These are phyloP conservation scores for Salticus scenicus DNA, from an alignment of 2,888 invertebrate species.

Conservation along the genomic window DNA sequence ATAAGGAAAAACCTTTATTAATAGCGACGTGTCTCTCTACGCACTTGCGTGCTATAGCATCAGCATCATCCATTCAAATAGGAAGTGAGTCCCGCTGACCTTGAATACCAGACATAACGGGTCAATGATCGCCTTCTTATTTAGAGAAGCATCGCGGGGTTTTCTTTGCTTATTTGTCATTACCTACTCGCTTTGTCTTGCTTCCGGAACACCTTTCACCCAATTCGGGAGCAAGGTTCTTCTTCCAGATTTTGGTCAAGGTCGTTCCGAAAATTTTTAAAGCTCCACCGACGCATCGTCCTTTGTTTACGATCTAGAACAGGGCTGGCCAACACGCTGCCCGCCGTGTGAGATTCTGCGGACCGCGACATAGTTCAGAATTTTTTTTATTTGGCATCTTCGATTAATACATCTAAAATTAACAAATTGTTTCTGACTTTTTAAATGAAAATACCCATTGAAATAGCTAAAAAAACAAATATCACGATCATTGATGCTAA, in stretches of 20 bases:
- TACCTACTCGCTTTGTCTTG: neutral
- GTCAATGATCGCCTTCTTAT: conserved; percentile 34
- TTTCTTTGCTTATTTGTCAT: neutral
- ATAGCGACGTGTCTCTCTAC: neutral
- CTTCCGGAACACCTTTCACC: conserved; percentile 27
- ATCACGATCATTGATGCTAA: no score
- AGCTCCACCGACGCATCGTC: no score
- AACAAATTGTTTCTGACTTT: no score
- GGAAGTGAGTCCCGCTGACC: conserved; percentile 52
- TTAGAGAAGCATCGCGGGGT: neutral
- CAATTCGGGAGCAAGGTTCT: conserved; percentile 6
- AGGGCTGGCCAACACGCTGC: no score
- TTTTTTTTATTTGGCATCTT: no score
- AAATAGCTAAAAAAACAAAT: no score
- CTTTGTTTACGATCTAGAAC: no score
- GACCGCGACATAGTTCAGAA: no score
- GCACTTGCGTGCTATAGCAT: conserved; percentile 2
- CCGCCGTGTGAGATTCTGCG: no score
- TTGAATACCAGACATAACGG: conserved; percentile 51
- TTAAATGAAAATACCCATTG: no score
- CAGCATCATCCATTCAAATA: conserved; percentile 28
- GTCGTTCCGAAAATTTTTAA: neutral
- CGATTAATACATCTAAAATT: no score
- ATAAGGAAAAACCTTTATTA: neutral
- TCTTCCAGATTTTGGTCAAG: neutral